These are phyloP conservation scores for Chamaetylas fuelleborni DNA, from an alignment of 2,113 vertebrate genomes.

Conservation along the genomic window DNA sequence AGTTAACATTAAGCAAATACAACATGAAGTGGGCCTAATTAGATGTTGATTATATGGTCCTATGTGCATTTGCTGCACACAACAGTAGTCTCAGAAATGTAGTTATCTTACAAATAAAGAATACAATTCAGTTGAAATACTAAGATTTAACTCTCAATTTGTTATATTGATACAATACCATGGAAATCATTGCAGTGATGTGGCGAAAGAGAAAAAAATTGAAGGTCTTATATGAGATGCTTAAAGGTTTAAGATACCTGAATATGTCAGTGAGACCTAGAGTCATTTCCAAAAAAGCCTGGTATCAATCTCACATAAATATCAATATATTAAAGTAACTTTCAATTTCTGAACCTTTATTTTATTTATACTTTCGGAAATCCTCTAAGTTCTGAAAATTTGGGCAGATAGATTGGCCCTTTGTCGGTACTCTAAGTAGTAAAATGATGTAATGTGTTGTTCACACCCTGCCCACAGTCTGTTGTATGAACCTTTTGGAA, in stretches of 20 bases:
- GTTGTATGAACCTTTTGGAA: slow-evolving; percentile 31
- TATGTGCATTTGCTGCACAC: slow-evolving; percentile 65
- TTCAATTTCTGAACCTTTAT: not conserved
- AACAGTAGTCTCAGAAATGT: slow-evolving; percentile 66
- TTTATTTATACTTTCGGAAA: not conserved
- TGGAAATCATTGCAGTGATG: not conserved
- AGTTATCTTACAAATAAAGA: slow-evolving; percentile 57
- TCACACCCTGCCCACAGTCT: slow-evolving; percentile 2
- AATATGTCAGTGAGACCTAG: not conserved
- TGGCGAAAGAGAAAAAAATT: not conserved
- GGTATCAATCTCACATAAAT: not conserved
- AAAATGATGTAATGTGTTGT: not conserved
- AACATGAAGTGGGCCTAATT: slow-evolving; percentile 77
- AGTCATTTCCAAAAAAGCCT: not conserved
- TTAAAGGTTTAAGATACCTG: not conserved
- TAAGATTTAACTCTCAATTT: not conserved
- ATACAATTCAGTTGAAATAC: slow-evolving; percentile 22
- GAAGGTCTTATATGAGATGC: not conserved
- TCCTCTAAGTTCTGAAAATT: not conserved
- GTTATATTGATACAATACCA: not conserved
- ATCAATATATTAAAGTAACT: not conserved
- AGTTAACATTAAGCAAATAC: slow-evolving; percentile 77
- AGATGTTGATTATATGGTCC: slow-evolving; percentile 71
- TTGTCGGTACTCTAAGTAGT: slow-evolving; percentile 23
- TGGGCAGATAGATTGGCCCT: not conserved